These are phyloP conservation scores for Candidula unifasciata DNA, from an alignment of 2,888 invertebrate genomes.

Conservation along the genomic window DNA sequence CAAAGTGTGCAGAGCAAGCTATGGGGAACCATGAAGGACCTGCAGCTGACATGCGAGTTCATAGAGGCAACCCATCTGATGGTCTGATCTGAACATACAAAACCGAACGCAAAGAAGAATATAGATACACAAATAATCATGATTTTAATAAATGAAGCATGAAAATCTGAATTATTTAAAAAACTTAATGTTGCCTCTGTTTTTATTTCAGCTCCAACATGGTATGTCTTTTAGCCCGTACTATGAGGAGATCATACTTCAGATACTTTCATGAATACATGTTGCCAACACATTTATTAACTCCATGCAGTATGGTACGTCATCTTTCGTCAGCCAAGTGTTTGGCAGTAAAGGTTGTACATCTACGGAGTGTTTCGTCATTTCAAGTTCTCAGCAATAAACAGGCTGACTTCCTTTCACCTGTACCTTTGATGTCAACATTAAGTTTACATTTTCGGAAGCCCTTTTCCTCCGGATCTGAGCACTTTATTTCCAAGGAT, in stretches of 20 bases:
- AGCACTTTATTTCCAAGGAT: background rate
- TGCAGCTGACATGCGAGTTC: too few relatives aligned
- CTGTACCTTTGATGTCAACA: background rate
- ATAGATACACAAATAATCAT: too few relatives aligned
- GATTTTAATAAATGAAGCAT: too few relatives aligned
- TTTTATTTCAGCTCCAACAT: background rate
- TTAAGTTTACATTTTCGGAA: background rate
- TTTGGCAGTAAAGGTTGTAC: background rate
- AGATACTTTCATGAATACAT: background rate
- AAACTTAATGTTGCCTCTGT: background rate
- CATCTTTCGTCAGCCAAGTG: background rate
- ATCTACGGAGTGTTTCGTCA: background rate
- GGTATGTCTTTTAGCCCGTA: background rate
- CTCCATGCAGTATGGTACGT: background rate
- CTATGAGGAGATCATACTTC: background rate
- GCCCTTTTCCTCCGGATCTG: background rate
- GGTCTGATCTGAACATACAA: too few relatives aligned
- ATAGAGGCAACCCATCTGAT: too few relatives aligned
- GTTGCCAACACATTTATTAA: background rate
- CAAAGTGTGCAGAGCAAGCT: too few relatives aligned
- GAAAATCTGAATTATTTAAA: too few relatives aligned
- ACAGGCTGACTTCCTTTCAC: background rate
- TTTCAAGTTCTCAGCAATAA: slow-evolving; percentile 1
- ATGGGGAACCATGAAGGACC: too few relatives aligned
- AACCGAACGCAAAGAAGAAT: too few relatives aligned